These are phyloP conservation scores for Thamnaconus septentrionalis DNA, from an alignment of 2,113 vertebrate species.

Conservation along the genomic window DNA sequence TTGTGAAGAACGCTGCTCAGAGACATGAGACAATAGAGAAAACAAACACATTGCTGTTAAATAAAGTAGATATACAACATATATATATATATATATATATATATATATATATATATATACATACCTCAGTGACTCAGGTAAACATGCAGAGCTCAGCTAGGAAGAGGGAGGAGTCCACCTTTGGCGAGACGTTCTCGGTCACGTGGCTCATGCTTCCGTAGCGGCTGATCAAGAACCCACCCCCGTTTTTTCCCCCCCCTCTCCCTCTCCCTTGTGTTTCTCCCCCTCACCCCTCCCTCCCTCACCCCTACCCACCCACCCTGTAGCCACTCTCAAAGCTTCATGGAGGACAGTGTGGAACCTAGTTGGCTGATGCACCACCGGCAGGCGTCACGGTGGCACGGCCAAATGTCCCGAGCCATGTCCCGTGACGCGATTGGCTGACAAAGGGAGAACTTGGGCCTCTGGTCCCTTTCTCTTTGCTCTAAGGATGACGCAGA, in stretches of 20 bases:
- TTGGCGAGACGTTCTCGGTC: slow-evolving; percentile 60
- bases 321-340: slow-evolving; percentile 80
- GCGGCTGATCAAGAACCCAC: slow-evolving; percentile 74
- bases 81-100: too few relatives aligned
- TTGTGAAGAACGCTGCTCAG: slow-evolving; percentile 34
- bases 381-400: slow-evolving; percentile 77
- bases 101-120: slow-evolving; percentile 73
- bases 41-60: too few relatives aligned
- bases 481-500: slow-evolving; percentile 71
- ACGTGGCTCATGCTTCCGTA: slow-evolving; percentile 70
- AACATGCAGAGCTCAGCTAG: slow-evolving; percentile 72
- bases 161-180: slow-evolving; percentile 56
- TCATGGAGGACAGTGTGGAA: slow-evolving; percentile 83
- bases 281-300: slow-evolving; percentile 65
- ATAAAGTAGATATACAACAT: too few relatives aligned
- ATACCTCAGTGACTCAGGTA: slow-evolving; percentile 84
- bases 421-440: slow-evolving; percentile 79
- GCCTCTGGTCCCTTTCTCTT: slow-evolving; percentile 68
- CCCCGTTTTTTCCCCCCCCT: slow-evolving; percentile 69
- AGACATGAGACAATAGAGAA: too few relatives aligned
- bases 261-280: slow-evolving; percentile 69
- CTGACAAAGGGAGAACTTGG: slow-evolving; percentile 80
- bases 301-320: slow-evolving; percentile 63
- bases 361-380: slow-evolving; percentile 80
- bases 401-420: slow-evolving; percentile 77